Evolutionary conservation across 1,140 invertebrate species (phyloP).

Genomic region (Calosoma granatense): DNA sequence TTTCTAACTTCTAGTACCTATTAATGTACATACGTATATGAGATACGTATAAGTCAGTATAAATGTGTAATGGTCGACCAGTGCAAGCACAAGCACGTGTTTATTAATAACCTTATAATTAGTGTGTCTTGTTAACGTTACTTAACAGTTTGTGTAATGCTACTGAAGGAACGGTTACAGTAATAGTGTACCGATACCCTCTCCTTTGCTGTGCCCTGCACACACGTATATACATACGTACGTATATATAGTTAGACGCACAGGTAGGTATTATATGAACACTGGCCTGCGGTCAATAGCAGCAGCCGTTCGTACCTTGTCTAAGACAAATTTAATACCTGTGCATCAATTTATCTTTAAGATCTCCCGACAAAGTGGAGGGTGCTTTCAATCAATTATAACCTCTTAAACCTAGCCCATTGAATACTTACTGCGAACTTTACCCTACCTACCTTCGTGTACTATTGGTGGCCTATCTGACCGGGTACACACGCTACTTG

Average conservation of each 20-base stretch:
- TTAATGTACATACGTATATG: no score
- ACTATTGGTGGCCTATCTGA: no score
- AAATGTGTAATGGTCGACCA: no score
- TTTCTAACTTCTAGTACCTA: no score
- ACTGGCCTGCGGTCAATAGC: not conserved
- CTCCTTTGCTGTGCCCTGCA: no score
- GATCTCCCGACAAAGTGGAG: conserved; percentile 23
- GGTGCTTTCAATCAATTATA: conserved; percentile 30
- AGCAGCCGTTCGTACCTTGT: not conserved
- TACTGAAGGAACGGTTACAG: no score
- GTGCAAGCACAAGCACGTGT: no score
- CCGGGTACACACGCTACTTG: no score
- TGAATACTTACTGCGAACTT: conserved; percentile 11
- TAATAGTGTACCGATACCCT: no score
- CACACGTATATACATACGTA: not conserved
- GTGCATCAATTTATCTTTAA: conserved; percentile 28
- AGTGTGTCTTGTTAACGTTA: no score
- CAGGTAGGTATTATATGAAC: not conserved
- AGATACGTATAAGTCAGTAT: no score
- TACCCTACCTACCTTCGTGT: not conserved
- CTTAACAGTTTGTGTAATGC: not conserved
- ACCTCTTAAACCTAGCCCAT: conserved; percentile 22
- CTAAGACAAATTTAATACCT: conserved; percentile 19
- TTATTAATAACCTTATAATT: no score
- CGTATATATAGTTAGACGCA: not conserved